These are phyloP conservation scores for Sternotherus odoratus DNA, from an alignment of 2,797 vertebrate species.

Conservation along the genomic window DNA sequence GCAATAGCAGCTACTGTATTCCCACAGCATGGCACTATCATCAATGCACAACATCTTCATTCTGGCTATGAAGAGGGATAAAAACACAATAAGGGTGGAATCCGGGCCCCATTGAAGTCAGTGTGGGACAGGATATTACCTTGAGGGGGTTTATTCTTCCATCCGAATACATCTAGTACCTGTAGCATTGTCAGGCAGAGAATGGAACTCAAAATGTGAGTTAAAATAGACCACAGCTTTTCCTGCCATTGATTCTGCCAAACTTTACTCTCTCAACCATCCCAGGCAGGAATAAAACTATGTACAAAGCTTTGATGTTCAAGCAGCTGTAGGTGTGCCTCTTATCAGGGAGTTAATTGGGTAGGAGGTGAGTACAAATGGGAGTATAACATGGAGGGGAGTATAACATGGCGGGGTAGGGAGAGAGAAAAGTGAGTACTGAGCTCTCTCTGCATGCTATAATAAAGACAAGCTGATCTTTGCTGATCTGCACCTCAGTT, in stretches of 20 bases:
- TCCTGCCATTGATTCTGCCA: too few species aligned
- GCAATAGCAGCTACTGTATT: neutral
- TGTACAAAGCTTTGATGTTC: neutral
- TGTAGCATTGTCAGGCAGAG: neutral
- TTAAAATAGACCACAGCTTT: neutral
- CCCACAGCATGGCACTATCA: slow-evolving; percentile 6
- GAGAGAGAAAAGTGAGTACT: neutral
- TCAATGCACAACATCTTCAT: neutral
- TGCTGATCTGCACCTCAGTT: neutral
- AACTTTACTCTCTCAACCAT: neutral
- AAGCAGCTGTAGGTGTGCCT: neutral
- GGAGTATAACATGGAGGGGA: neutral
- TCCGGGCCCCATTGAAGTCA: neutral
- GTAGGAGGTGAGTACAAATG: neutral
- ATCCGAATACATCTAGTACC: neutral
- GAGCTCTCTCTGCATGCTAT: neutral
- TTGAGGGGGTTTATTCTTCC: neutral
- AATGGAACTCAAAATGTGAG: neutral
- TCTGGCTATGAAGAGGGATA: neutral
- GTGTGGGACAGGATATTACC: neutral
- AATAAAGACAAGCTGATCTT: neutral
- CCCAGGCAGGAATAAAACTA: neutral
- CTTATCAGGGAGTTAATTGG: neutral
- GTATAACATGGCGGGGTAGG: too few species aligned
- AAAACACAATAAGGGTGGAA: neutral